Evolutionary conservation across 2,797 vertebrate genomes (phyloP).

Genomic region (Lepidocolaptes lacrymiger): DNA sequence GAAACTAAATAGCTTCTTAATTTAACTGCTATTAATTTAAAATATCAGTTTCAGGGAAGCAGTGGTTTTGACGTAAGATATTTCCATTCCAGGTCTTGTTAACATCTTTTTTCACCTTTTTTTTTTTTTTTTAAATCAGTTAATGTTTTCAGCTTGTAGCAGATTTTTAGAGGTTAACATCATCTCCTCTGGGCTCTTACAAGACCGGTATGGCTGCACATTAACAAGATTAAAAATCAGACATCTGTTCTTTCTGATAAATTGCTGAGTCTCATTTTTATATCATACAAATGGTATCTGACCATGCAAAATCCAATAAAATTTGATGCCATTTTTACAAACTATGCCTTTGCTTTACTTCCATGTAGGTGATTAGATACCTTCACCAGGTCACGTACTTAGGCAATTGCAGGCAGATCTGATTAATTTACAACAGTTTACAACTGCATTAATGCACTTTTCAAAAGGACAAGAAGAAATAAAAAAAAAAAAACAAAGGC

Average conservation of each 20-base stretch:
- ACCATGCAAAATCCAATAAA: conserved; percentile 21
- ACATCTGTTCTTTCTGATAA: conserved; percentile 12
- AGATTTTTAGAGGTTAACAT: conserved; percentile 10
- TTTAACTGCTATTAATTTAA: neutral
- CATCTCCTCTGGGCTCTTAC: neutral
- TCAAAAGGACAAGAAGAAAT: neutral
- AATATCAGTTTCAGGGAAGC: neutral
- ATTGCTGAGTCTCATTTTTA: conserved; percentile 5
- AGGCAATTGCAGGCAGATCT: neutral
- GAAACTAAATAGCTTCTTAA: neutral
- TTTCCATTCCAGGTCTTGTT: neutral
- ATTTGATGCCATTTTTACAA: conserved; percentile 5
- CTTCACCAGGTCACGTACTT: neutral
- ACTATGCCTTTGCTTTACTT: neutral
- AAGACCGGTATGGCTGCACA: neutral
- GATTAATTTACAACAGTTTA: conserved; percentile 15
- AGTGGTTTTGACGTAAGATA: neutral
- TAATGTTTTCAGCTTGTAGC: conserved; percentile 6
- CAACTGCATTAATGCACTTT: neutral
- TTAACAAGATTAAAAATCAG: neutral
- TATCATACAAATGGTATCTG: conserved; percentile 3
- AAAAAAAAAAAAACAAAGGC: neutral
- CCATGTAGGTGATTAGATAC: neutral
- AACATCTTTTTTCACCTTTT: neutral
- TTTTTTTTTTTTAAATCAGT: neutral